Evolutionary conservation across 2,888 invertebrate genomes (phyloP).

Genomic region (Meteorus colon): DNA sequence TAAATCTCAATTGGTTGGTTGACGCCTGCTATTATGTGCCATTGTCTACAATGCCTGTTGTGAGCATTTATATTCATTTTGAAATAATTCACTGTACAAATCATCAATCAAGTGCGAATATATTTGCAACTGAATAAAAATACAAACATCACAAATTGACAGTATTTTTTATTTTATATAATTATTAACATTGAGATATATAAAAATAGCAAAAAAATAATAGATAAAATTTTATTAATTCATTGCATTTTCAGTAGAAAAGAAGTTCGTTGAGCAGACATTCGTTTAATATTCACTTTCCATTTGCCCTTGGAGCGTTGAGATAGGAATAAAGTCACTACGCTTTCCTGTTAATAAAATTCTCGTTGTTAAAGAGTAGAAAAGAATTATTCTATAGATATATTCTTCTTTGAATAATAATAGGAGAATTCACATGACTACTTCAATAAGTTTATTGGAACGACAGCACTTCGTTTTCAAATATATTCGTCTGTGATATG

Average conservation of each 20-base stretch:
- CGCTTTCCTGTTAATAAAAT: not conserved
- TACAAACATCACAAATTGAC: not conserved
- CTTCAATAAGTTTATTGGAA: not conserved
- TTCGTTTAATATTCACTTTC: not conserved
- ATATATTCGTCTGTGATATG: too few species aligned
- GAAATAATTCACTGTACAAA: constrained; percentile 3
- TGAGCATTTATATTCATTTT: constrained; percentile 14
- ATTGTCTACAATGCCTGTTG: constrained; percentile 23
- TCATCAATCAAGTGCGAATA: constrained; percentile 7
- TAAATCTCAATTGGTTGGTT: constrained; percentile 39
- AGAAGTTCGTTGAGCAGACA: not conserved
- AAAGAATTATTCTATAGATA: not conserved
- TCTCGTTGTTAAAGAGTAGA: not conserved
- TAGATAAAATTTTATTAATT: not conserved
- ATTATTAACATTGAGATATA: not conserved
- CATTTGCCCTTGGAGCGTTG: not conserved
- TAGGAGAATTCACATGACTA: not conserved
- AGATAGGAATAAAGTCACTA: too few species aligned
- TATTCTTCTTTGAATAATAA: not conserved
- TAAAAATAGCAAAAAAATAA: not conserved
- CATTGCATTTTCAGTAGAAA: constrained; percentile 1
- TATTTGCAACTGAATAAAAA: not conserved
- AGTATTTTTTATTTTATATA: not conserved
- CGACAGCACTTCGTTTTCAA: too few species aligned
- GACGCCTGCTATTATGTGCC: constrained; percentile 13